A percentile compares a stretch with the other conserved stretches of the same genome.
These are phyloP conservation scores for Eubasilissa regina DNA, from an alignment of 1,140 invertebrate genomes.

Conservation along the genomic window DNA sequence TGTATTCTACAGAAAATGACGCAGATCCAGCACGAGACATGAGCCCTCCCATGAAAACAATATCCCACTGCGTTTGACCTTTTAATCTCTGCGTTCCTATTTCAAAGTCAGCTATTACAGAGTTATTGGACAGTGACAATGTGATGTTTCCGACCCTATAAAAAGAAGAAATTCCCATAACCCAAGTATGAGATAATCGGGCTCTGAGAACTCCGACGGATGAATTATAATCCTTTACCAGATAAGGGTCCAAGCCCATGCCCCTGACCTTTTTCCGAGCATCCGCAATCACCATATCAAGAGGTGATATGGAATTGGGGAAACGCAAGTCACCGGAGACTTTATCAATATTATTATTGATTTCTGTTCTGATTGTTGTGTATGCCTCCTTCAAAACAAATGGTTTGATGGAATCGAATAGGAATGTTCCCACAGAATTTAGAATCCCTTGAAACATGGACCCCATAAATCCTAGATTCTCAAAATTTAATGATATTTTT, in stretches of 20 bases:
- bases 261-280: conserved; percentile 80
- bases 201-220: conserved; percentile 79
- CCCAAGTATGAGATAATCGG: conserved; percentile 80
- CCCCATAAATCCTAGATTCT: conserved; percentile 84
- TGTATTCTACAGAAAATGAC: conserved; percentile 83
- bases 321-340: conserved; percentile 80
- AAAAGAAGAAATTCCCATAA: conserved; percentile 85
- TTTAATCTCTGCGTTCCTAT: conserved; percentile 84
- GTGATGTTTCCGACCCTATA: conserved; percentile 86
- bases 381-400: conserved; percentile 86
- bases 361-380: conserved; percentile 76
- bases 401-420: conserved; percentile 90
- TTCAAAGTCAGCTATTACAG: conserved; percentile 77
- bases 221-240: conserved; percentile 80
- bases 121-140: conserved; percentile 81
- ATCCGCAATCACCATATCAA: conserved; percentile 86
- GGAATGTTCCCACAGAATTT: conserved; percentile 84
- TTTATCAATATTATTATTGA: conserved; percentile 78
- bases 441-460: conserved; percentile 83
- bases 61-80: conserved; percentile 85
- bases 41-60: conserved; percentile 78
- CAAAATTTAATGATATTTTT: conserved; percentile 86
- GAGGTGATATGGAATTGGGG: conserved; percentile 88
- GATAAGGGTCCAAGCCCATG: conserved; percentile 82
- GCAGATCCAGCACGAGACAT: conserved; percentile 80